Conservation (phyloP, 2,797 vertebrate species). For the Columba guinea region DNA sequence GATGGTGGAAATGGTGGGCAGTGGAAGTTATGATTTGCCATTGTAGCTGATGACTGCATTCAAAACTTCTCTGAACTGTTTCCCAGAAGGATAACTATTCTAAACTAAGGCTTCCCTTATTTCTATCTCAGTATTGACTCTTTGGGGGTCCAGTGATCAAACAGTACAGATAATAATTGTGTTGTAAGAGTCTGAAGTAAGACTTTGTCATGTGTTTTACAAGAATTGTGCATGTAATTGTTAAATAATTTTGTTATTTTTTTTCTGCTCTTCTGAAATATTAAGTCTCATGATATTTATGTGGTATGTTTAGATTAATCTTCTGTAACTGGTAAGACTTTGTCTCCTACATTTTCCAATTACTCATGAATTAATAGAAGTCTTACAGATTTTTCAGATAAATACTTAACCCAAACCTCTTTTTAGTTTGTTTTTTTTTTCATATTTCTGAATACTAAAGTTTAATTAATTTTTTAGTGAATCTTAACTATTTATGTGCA, state of each 20-base stretch:
- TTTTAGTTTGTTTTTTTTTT: neutral
- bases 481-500: neutral
- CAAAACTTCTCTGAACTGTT: neutral
- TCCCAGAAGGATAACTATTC: neutral
- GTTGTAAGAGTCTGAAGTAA: neutral
- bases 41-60: neutral
- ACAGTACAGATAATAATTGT: neutral
- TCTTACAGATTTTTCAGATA: neutral
- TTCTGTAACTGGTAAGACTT: neutral
- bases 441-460: neutral
- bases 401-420: neutral
- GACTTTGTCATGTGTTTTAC: neutral
- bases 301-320: neutral
- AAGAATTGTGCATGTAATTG: neutral
- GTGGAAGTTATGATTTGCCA: neutral
- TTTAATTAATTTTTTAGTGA: neutral
- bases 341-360: neutral
- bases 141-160: neutral
- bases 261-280: neutral
- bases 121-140: neutral
- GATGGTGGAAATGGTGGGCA: neutral
- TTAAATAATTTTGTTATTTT: neutral
- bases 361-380: neutral
- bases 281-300: neutral
- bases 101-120: neutral